Percentiles rank a stretch among this genome's conserved stretches.
Evolutionary conservation across 2,797 vertebrate species (phyloP).

Genomic region (Anas flavirostris): DNA sequence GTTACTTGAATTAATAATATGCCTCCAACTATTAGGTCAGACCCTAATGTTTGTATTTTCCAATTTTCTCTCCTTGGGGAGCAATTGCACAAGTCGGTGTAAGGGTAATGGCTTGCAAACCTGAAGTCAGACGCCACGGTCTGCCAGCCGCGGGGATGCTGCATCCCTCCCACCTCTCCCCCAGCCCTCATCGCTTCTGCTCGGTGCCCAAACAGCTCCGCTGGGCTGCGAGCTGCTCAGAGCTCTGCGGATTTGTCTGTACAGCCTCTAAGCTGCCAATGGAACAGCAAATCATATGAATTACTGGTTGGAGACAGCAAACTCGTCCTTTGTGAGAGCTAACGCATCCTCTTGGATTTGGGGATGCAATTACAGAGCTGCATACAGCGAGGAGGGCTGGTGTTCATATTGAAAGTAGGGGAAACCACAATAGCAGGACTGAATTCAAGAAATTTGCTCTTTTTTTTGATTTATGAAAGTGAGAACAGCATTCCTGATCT

Average conservation of each 20-base stretch:
- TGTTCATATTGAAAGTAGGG: not conserved
- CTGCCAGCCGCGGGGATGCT: not conserved
- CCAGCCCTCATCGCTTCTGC: not conserved
- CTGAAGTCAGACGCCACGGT: not conserved
- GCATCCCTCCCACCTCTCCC: not conserved
- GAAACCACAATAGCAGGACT: not conserved
- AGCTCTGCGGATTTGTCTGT: not conserved
- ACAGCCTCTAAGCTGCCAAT: not conserved
- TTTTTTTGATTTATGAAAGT: slow-evolving; percentile 10
- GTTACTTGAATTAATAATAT: not conserved
- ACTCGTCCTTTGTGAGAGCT: not conserved
- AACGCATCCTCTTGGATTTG: not conserved
- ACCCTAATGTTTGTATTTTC: not conserved
- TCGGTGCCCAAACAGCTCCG: not conserved
- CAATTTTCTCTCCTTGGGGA: not conserved
- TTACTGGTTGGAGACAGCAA: not conserved
- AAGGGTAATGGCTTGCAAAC: not conserved
- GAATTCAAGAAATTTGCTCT: not conserved
- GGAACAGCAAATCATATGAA: not conserved
- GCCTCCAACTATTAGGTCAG: not conserved
- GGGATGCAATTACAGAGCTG: not conserved
- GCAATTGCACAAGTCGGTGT: not conserved
- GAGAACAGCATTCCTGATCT: not conserved
- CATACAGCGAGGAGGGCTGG: not conserved
- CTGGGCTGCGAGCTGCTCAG: not conserved